Conservation (phyloP, 2,113 vertebrate genomes). For the Pelusios castaneus region DNA sequence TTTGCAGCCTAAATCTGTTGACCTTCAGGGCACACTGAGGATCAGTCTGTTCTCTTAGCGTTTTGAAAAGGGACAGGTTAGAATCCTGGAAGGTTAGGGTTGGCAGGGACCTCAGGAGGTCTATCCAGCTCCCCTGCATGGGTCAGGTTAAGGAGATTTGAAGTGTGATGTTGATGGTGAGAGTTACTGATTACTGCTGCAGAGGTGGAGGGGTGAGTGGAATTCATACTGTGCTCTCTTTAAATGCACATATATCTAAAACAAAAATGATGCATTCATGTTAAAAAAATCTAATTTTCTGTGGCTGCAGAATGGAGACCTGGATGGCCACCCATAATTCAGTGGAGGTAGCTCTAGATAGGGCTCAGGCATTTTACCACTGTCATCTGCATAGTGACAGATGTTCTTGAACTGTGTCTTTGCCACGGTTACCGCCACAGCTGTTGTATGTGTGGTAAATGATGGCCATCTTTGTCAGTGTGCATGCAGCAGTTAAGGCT, state of each 20-base stretch:
- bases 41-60: background rate
- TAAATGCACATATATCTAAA: background rate
- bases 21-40: background rate
- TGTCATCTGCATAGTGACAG: background rate
- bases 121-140: no score
- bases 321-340: background rate
- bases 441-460: background rate
- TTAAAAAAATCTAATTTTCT: background rate
- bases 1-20: background rate
- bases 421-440: background rate
- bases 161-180: background rate
- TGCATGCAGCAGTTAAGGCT: background rate
- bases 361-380: background rate
- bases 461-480: background rate
- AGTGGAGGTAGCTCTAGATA: background rate
- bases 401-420: background rate
- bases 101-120: no score
- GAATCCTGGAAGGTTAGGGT: no score
- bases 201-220: background rate
- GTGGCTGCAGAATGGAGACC: background rate
- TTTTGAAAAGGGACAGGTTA: background rate
- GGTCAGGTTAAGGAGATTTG: background rate
- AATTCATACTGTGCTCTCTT: background rate
- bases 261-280: background rate
- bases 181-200: background rate